Conservation (phyloP, 2,797 vertebrate genomes). For the Enteromius argenteus region DNA sequence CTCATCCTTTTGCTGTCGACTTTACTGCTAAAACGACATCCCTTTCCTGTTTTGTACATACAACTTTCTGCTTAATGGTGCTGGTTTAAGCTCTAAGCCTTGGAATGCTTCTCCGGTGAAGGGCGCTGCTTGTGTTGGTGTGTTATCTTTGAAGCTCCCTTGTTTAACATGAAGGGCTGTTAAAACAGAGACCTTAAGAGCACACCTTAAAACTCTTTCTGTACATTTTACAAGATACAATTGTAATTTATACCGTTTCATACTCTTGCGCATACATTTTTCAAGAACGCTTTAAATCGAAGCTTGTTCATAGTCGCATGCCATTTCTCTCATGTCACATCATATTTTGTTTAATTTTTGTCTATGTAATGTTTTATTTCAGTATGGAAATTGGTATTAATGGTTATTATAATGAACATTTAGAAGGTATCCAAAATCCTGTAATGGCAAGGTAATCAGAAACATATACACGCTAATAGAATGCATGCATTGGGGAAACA, state of each 20-base stretch:
- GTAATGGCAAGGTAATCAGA: conserved; percentile 90
- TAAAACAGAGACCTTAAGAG: conserved; percentile 69
- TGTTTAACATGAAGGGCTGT: conserved; percentile 78
- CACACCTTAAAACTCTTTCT: conserved; percentile 63
- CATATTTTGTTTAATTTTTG: conserved; percentile 65
- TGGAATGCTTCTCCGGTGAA: conserved; percentile 72
- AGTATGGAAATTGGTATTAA: conserved; percentile 96
- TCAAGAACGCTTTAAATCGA: conserved; percentile 29
- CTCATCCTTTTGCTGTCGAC: conserved; percentile 57
- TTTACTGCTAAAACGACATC: conserved; percentile 57
- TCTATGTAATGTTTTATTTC: conserved; percentile 84
- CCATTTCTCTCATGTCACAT: conserved; percentile 62
- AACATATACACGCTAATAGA: conserved; percentile 44
- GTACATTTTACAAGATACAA: conserved; percentile 63
- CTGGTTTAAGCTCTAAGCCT: conserved; percentile 75
- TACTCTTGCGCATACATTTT: conserved; percentile 55
- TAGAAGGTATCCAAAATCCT: conserved; percentile 90
- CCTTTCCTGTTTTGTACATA: conserved; percentile 75
- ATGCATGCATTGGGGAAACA: conserved; percentile 65
- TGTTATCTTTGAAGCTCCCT: conserved; percentile 73
- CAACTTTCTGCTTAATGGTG: conserved; percentile 78
- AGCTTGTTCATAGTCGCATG: conserved; percentile 63
- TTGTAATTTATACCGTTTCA: conserved; percentile 60
- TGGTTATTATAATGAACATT: conserved; percentile 96
- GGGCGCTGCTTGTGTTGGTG: conserved; percentile 73